Conservation (phyloP, 2,797 vertebrate genomes). For the Parotocinclus haroldoi region DNA sequence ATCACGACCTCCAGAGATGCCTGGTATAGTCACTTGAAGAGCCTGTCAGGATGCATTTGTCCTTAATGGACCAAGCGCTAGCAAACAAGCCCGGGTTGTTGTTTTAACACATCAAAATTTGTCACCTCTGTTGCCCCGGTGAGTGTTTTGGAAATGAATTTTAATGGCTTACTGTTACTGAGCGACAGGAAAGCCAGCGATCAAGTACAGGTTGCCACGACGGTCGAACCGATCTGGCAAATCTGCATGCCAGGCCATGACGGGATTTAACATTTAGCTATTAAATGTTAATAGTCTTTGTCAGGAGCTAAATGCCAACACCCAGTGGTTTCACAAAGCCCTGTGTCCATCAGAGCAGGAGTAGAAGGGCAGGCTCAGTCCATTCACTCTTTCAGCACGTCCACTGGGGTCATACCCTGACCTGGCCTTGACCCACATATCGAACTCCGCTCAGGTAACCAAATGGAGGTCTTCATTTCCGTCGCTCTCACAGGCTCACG, state of each 20-base stretch:
- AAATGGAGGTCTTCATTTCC: background rate
- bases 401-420: slow-evolving; percentile 19
- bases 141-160: background rate
- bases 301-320: slow-evolving; percentile 73
- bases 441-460: background rate
- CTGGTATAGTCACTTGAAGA: slow-evolving; percentile 21
- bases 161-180: slow-evolving; percentile 2
- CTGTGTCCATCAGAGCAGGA: slow-evolving; percentile 29
- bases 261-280: slow-evolving; percentile 69
- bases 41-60: slow-evolving; percentile 54
- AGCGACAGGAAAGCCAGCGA: background rate
- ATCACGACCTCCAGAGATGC: slow-evolving; percentile 34
- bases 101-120: slow-evolving; percentile 25
- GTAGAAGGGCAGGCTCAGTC: slow-evolving; percentile 30
- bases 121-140: slow-evolving; percentile 5
- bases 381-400: slow-evolving; percentile 22
- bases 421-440: background rate
- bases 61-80: slow-evolving; percentile 23
- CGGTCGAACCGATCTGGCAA: background rate
- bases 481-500: too few species aligned
- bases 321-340: slow-evolving; percentile 50
- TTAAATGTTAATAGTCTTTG: slow-evolving; percentile 72
- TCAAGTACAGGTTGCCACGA: too few species aligned
- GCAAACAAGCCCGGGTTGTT: slow-evolving; percentile 27
- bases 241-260: slow-evolving; percentile 51